Conservation (phyloP, 2,888 invertebrate species). For the Catocala nupta region DNA sequence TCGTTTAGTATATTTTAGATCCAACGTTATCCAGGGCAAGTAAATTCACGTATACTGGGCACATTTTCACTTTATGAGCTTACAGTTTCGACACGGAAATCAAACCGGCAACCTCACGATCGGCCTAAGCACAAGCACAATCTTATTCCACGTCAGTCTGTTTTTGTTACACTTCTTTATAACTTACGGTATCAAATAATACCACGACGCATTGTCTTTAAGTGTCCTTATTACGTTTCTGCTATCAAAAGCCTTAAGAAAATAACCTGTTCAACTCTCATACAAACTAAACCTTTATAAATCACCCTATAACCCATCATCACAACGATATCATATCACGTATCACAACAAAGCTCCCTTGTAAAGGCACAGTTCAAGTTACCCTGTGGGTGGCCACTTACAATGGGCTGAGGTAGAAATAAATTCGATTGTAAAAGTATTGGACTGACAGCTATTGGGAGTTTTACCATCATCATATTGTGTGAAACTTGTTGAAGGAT, state of each 20-base stretch:
- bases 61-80: too few species aligned
- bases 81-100: too few species aligned
- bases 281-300: slow-evolving; percentile 34
- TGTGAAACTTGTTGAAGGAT: slow-evolving; percentile 12
- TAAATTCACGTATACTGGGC: too few species aligned
- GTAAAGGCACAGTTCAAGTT: slow-evolving; percentile 22
- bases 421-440: slow-evolving; percentile 47
- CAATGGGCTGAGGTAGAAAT: slow-evolving; percentile 54
- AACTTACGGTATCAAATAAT: too few species aligned
- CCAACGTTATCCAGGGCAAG: too few species aligned
- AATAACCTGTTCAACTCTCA: slow-evolving; percentile 11
- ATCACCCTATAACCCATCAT: slow-evolving; percentile 35
- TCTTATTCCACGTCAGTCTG: too few species aligned
- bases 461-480: slow-evolving; percentile 20
- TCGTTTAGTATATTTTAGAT: too few species aligned
- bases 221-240: too few species aligned
- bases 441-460: slow-evolving; percentile 41
- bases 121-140: too few species aligned
- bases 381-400: slow-evolving; percentile 59
- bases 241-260: background rate
- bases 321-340: slow-evolving; percentile 34
- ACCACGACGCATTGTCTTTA: too few species aligned
- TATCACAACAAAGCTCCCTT: slow-evolving; percentile 34
- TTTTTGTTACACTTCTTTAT: too few species aligned
- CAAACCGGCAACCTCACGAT: too few species aligned